Percentiles rank a stretch among this genome's conserved stretches.
phyloP scores from a whole-genome alignment of 2,888 invertebrate genomes.

The Pyrrhosoma nymphula region DNA sequence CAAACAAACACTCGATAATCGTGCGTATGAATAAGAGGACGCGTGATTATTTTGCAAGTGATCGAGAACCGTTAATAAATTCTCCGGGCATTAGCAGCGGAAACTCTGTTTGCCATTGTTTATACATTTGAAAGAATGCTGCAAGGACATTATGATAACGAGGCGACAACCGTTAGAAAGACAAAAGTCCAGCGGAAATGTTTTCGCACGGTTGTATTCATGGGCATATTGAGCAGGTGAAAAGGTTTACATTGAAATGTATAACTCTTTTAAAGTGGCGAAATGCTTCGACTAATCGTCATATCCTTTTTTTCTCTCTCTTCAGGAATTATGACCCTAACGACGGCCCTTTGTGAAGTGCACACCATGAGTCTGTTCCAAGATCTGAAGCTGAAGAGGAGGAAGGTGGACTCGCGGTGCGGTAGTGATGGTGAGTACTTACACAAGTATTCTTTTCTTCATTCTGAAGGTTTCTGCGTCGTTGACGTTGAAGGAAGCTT shows the following conservation, averaged over 20 bases:
- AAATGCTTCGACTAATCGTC: constrained; percentile 28
- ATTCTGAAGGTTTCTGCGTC: too few relatives aligned
- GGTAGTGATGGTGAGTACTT: constrained; percentile 92
- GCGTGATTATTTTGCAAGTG: background rate
- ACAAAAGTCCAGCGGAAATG: background rate
- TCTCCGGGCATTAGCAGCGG: background rate
- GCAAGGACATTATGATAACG: constrained; percentile 11
- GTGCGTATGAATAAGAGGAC: background rate
- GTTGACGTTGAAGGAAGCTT: background rate
- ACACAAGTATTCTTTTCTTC: background rate
- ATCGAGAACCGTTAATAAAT: constrained; percentile 25
- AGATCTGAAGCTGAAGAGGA: constrained; percentile 98
- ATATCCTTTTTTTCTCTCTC: constrained; percentile 74
- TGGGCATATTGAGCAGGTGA: background rate
- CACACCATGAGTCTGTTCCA: constrained; percentile 99
- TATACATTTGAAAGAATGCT: background rate
- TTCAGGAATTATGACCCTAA: constrained; percentile 95
- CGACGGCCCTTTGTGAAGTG: constrained; percentile 98
- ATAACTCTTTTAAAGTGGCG: background rate
- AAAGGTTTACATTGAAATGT: background rate
- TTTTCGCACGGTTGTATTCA: background rate
- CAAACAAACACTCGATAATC: background rate
- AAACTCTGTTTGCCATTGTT: background rate
- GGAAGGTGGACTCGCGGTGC: constrained; percentile 98
- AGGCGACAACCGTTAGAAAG: background rate